Evolutionary conservation across 1,140 invertebrate species (phyloP).

Genomic region (Batillaria attramentaria): DNA sequence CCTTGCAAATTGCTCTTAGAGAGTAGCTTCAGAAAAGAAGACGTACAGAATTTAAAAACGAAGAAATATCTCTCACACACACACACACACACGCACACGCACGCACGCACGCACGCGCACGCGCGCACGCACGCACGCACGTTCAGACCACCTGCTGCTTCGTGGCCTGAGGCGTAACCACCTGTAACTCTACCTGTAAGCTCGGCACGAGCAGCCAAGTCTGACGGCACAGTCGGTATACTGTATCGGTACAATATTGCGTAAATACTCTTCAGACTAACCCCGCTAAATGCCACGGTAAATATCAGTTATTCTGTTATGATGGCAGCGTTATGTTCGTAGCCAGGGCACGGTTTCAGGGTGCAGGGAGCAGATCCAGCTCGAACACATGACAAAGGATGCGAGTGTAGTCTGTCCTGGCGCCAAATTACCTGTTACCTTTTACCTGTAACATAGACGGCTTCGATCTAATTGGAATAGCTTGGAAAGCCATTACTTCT

Average conservation of each 20-base stretch:
- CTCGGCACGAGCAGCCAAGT: background rate
- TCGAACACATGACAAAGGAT: too few relatives aligned
- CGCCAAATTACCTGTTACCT: too few relatives aligned
- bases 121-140: background rate
- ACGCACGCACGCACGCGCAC: background rate
- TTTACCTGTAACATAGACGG: too few relatives aligned
- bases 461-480: too few relatives aligned
- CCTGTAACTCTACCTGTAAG: background rate
- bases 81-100: slow-evolving; percentile 7
- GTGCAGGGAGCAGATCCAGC: too few relatives aligned
- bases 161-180: background rate
- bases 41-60: background rate
- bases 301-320: background rate
- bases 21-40: too few relatives aligned
- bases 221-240: background rate
- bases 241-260: background rate
- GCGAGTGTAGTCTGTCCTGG: too few relatives aligned
- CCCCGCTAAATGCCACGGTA: background rate
- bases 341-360: too few relatives aligned
- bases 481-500: too few relatives aligned
- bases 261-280: background rate
- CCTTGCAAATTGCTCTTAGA: too few relatives aligned
- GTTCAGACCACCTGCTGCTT: background rate
- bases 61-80: background rate
- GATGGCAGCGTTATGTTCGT: too few relatives aligned